Percentiles rank a stretch among this genome's conserved stretches.
phyloP scores from a whole-genome alignment of 1,140 invertebrate species.

The Eueides isabella region DNA sequence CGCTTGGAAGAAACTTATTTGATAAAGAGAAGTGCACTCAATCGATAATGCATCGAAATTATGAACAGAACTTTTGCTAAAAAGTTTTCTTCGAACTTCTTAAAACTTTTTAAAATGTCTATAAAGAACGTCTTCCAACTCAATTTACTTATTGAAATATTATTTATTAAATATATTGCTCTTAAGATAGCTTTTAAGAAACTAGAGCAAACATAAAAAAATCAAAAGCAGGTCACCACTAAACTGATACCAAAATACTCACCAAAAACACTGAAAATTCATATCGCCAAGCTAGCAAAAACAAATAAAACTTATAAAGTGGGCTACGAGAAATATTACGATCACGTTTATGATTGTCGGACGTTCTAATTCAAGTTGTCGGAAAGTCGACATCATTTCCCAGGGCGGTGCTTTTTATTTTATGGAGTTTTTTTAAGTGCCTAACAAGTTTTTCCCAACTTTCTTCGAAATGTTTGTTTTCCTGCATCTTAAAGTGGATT shows the following conservation, averaged over 20 bases:
- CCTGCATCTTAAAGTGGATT: conserved; percentile 41
- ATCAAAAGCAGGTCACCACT: not conserved
- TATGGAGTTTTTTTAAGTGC: conserved; percentile 55
- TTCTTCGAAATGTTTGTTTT: conserved; percentile 49
- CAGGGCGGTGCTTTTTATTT: conserved; percentile 63
- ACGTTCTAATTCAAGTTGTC: conserved; percentile 65
- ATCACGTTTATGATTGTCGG: conserved; percentile 61
- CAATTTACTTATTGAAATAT: not conserved
- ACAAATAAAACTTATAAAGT: conserved; percentile 37
- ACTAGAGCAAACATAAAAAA: not conserved
- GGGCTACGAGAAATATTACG: conserved; percentile 49
- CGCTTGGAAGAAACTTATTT: not conserved
- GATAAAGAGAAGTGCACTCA: not conserved
- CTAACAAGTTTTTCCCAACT: conserved; percentile 50
- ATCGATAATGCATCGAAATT: not conserved
- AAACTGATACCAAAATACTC: not conserved
- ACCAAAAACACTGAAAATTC: conserved; percentile 3
- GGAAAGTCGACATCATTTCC: conserved; percentile 61
- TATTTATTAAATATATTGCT: not conserved
- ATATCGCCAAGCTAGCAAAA: conserved; percentile 17
- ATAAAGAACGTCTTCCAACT: not conserved
- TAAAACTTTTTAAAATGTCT: not conserved
- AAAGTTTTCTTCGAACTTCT: not conserved
- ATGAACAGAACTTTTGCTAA: not conserved
- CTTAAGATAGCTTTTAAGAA: not conserved